phyloP scores from a whole-genome alignment of 2,888 invertebrate genomes.

The Gastrophysa polygoni region DNA sequence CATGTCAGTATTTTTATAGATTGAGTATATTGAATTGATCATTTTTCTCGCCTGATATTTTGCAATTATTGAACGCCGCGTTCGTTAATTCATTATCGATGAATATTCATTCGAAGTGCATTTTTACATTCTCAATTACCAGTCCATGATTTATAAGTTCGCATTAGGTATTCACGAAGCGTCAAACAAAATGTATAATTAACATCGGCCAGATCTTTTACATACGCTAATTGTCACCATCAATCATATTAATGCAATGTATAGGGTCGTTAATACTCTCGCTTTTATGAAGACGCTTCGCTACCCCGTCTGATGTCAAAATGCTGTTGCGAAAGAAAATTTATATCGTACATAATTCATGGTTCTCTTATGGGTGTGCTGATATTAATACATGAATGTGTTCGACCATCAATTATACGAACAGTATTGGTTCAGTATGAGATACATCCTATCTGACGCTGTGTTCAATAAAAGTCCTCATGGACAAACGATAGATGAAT shows the following conservation, averaged over 20 bases:
- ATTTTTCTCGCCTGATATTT: neutral
- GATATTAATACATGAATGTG: neutral
- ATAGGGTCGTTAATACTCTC: neutral
- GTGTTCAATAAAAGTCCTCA: too few relatives aligned
- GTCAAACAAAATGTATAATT: slow-evolving; percentile 10
- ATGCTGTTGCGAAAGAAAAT: slow-evolving; percentile 13
- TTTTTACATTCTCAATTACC: neutral
- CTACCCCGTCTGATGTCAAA: slow-evolving; percentile 15
- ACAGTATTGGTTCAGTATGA: too few relatives aligned
- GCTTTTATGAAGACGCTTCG: slow-evolving; percentile 13
- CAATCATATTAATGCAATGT: slow-evolving; percentile 11
- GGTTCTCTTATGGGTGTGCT: slow-evolving; percentile 4
- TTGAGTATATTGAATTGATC: too few relatives aligned
- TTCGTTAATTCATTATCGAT: neutral
- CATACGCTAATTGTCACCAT: slow-evolving; percentile 14
- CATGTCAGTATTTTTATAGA: too few relatives aligned
- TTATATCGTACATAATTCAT: slow-evolving; percentile 12
- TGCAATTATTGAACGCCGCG: neutral
- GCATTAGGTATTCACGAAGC: neutral
- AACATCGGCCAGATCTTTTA: slow-evolving; percentile 10
- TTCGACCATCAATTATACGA: neutral
- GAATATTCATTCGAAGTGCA: neutral
- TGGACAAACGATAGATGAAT: too few relatives aligned
- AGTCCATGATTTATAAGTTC: neutral
- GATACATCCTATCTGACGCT: too few relatives aligned